Percentiles rank a stretch among this genome's conserved stretches.
Evolutionary conservation across 2,113 vertebrate species (phyloP).

Genomic region (Tragulus kanchil): DNA sequence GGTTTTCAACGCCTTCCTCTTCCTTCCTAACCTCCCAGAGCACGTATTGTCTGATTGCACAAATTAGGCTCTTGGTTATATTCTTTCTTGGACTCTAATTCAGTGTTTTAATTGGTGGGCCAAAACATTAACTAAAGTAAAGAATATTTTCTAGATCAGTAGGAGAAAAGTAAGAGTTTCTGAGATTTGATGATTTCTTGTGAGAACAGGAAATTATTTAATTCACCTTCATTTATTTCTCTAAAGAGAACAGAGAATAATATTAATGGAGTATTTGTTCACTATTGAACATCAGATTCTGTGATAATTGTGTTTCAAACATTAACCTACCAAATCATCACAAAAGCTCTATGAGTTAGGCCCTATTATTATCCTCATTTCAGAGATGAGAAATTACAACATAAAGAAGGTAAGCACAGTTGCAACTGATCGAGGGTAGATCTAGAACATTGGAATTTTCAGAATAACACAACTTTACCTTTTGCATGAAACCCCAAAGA

Average conservation of each 20-base stretch:
- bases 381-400: background rate
- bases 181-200: background rate
- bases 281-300: background rate
- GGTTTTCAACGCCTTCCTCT: background rate
- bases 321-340: background rate
- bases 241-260: background rate
- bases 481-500: background rate
- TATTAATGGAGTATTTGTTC: background rate
- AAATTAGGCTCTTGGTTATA: background rate
- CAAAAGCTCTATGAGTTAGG: background rate
- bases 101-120: background rate
- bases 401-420: background rate
- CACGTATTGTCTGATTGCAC: no score
- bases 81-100: background rate
- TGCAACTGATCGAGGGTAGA: background rate
- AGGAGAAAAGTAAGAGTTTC: background rate
- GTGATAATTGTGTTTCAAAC: background rate
- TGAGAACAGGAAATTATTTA: background rate
- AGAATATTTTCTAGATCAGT: no score
- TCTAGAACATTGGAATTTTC: background rate
- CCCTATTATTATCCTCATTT: background rate
- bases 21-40: background rate
- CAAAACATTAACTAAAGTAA: no score
- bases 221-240: background rate
- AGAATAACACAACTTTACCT: background rate